Evolutionary conservation across 2,888 invertebrate species (phyloP), one percentile per base, ranked within the genome.

Genomic region (Troides aeacus): DNA sequence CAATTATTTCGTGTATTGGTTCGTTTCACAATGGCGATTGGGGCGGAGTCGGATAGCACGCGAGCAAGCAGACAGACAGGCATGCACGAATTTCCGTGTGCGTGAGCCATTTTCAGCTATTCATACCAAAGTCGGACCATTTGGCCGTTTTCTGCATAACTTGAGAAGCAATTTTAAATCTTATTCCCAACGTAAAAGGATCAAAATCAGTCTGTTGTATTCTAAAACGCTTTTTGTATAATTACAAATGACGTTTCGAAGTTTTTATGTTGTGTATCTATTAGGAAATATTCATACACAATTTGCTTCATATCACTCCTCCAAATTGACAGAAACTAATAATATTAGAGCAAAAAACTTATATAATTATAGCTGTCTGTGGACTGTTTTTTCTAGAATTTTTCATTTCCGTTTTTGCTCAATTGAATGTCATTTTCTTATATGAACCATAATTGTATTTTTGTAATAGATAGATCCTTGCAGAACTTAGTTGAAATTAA

Each of bases 31-130:
- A 81, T 66, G 62, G 71, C 68, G 71, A 71, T 74, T 74, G 72
- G 64, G 70, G 69, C 68, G 74, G 74, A 73, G 66, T 68, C 60
- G 23, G 56, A 39, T 53, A 71, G 68, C 81, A 83, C 79, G 84
- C 79, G 62, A 69, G 62, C 24, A 36, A 24, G 83, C 76, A 71
- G 21, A 36, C 57, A 39, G 56, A 36, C 57, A 39, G 56, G 78
- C 78, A 60, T 81, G 79, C 75, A 75, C 76, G 76, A 75, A 79
- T 79, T 87, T 86, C 86, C 86, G 83, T 83, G 78, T 85, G 84
- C 84, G 82, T 69, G 69, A 62, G 57, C 42, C 42, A 62, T 65
- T 69, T 69, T 65, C 57, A 57, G 62, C 57, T 65, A 62, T 62
- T 65, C 57, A 68, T 68, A 62, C 62, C 42, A 30, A 62, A 39